Evolutionary conservation across 2,888 invertebrate species (phyloP).

Genomic region (Blastobasis adustella): DNA sequence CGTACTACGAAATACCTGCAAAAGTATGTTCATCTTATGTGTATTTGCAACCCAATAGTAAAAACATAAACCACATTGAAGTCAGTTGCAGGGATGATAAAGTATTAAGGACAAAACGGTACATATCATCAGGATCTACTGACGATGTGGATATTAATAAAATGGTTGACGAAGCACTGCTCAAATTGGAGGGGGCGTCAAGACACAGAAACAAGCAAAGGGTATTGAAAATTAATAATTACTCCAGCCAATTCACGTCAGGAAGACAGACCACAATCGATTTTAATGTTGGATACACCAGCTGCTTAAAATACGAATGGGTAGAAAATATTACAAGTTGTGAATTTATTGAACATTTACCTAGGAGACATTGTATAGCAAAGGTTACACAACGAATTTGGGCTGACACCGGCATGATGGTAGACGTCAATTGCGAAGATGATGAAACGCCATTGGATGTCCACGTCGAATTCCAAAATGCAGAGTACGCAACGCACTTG

Average conservation of each 20-base stretch:
- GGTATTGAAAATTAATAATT: constrained; percentile 46
- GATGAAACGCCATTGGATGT: constrained; percentile 48
- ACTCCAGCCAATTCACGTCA: constrained; percentile 44
- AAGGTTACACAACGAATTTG: constrained; percentile 49
- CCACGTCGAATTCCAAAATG: constrained; percentile 44
- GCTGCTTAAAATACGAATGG: constrained; percentile 57
- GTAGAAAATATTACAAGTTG: constrained; percentile 47
- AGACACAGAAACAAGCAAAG: constrained; percentile 50
- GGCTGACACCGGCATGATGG: constrained; percentile 42
- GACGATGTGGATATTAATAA: constrained; percentile 39
- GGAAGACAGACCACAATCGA: constrained; percentile 52
- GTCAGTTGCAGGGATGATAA: constrained; percentile 24
- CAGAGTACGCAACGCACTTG: constrained; percentile 41
- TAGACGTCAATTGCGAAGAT: constrained; percentile 51
- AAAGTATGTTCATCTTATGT: constrained; percentile 38
- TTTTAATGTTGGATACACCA: constrained; percentile 59
- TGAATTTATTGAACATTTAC: constrained; percentile 49
- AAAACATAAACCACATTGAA: constrained; percentile 27
- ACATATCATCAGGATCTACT: constrained; percentile 27
- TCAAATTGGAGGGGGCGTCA: constrained; percentile 52
- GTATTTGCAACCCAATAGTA: constrained; percentile 36
- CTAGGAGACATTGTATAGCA: constrained; percentile 51
- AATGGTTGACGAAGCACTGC: constrained; percentile 40
- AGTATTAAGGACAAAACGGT: constrained; percentile 28
- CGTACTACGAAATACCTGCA: constrained; percentile 27